Base-by-base conservation (phyloP, 2,797 vertebrate genomes). In the Cuniculus paca region DNA sequence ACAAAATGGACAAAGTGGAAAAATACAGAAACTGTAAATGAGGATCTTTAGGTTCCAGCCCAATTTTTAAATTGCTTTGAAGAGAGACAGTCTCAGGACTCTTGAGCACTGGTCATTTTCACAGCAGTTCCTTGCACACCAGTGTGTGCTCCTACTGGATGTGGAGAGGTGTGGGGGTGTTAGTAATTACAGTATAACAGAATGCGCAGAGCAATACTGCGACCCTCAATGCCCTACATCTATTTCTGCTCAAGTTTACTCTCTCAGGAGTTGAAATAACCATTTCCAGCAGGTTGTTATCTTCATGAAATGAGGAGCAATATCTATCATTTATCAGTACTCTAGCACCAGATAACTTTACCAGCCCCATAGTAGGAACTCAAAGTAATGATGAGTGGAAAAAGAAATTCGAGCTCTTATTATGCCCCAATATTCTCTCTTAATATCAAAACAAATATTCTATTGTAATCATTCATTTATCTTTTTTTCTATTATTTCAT, bases 91-190 rank as follows among this genome's bases (percentile, higher is more conserved):
- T 56, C 61, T 31, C 26, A 13, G 3, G 48, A 72, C 54, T 28
- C 39, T 58, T 22, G 36, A 75, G 31, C 61, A 13, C 20, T 1
- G 20, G 16, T 19, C 28, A 2, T 61, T 90, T 63, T 90, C 93
- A 65, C 65, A 54, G 78, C 52, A 0, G 78, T 50, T 24, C 24
- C 68, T 31, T 1, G 10, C n/a, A 36, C 68, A 20, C 9, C 31
- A 10, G 74, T 4, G 0, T 13, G 48, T 17, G 36, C 28, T 68
- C 2, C 0, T 20, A 0, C 54, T 52, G 5, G 20, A 17, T 2
- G 0, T 6, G 39, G 6, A 4, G 28, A 22, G 10, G 52, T 7
- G 11, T 1, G 0, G 6, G 28, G 20, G 11, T 56, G 39, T 72
- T 28, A 2, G 31, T 61, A 26, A 54, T 72, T 19, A 11, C 52